phyloP scores from a whole-genome alignment of 2,888 invertebrate species.

The Drosophila mimica region DNA sequence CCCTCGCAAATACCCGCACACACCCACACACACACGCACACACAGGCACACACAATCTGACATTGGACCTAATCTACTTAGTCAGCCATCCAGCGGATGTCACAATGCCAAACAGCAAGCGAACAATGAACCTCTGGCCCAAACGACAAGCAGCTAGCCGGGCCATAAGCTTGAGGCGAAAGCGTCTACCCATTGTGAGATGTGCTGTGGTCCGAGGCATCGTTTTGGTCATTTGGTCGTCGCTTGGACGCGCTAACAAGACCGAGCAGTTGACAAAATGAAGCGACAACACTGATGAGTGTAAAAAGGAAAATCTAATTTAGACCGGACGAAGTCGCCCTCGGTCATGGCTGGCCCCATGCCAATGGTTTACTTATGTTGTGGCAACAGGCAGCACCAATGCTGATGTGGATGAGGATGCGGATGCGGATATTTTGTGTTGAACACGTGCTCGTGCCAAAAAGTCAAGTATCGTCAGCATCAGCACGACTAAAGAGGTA shows the following conservation, averaged over 20 bases:
- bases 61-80: constrained; percentile 76
- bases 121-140: constrained; percentile 61
- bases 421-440: background rate
- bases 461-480: background rate
- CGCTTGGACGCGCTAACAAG: constrained; percentile 49
- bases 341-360: constrained; percentile 15
- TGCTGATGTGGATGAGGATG: background rate
- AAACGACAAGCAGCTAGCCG: background rate
- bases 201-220: constrained; percentile 6
- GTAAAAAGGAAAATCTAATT: constrained; percentile 72
- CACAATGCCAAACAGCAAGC: constrained; percentile 57
- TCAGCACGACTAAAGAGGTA: background rate
- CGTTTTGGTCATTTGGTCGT: constrained; percentile 67
- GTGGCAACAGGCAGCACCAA: constrained; percentile 15
- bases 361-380: constrained; percentile 42
- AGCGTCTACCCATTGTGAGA: constrained; percentile 39
- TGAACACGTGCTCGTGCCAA: background rate
- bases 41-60: constrained; percentile 30
- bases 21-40: background rate
- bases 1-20: background rate
- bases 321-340: constrained; percentile 62
- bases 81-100: constrained; percentile 50
- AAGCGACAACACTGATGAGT: constrained; percentile 68
- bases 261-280: constrained; percentile 70
- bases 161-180: constrained; percentile 18